Evolutionary conservation across 2,113 vertebrate species (phyloP).

Genomic region (Protobothrops flavoviridis): DNA sequence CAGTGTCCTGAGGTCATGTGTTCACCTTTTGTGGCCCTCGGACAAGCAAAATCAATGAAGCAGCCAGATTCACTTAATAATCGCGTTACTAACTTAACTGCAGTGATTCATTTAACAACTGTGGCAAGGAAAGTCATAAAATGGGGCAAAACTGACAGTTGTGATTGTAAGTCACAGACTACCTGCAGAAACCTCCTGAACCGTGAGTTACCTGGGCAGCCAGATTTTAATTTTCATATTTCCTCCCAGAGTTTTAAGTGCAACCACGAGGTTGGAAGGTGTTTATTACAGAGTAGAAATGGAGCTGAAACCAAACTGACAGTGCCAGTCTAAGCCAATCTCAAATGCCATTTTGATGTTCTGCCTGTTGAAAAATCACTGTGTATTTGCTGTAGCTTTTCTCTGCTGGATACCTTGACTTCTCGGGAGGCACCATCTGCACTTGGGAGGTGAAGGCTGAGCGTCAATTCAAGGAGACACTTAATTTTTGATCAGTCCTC

Average conservation of each 20-base stretch:
- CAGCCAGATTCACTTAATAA: not conserved
- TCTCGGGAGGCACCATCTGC: not conserved
- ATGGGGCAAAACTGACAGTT: not conserved
- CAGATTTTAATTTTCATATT: not conserved
- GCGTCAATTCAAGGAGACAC: not conserved
- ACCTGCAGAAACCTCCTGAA: not conserved
- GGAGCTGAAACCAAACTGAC: not conserved
- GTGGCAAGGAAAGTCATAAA: not conserved
- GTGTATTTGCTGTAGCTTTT: not conserved
- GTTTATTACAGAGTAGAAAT: not conserved
- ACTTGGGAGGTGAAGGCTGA: conserved; percentile 21
- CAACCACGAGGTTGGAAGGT: not conserved
- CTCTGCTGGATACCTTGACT: not conserved
- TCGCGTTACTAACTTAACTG: too few species aligned
- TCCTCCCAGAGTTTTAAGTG: not conserved
- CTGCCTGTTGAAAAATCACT: not conserved
- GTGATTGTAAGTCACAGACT: not conserved
- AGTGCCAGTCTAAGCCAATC: not conserved
- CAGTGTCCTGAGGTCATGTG: not conserved
- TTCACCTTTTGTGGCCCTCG: not conserved
- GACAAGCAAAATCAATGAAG: not conserved
- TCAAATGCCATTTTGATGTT: not conserved
- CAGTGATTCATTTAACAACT: not conserved
- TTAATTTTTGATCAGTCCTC: conserved; percentile 36
- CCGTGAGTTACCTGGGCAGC: not conserved